These are phyloP conservation scores for Penaeus japonicus DNA, from an alignment of 1,140 invertebrate species.

Conservation along the genomic window DNA sequence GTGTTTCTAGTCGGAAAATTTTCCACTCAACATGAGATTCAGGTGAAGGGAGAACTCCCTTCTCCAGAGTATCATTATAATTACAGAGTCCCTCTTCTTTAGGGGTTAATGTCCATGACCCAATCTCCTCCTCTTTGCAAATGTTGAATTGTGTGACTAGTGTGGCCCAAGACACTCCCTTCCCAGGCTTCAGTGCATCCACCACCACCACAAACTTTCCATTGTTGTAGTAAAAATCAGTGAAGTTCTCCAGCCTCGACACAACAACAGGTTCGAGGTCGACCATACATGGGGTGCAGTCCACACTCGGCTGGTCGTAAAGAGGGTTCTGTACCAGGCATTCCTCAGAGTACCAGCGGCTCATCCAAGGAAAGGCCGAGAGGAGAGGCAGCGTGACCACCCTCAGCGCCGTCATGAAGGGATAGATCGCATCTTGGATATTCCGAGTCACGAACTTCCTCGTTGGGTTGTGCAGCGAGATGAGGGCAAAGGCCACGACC, in stretches of 20 bases:
- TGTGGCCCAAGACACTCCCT: not conserved
- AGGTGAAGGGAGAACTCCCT: not conserved
- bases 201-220: constrained; percentile 18
- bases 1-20: constrained; percentile 24
- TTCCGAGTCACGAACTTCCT: constrained; percentile 39
- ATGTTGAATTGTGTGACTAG: not conserved
- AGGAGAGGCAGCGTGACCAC: constrained; percentile 6
- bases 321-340: constrained; percentile 15
- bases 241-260: not conserved
- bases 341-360: constrained; percentile 41
- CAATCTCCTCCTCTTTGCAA: not conserved
- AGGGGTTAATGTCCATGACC: not conserved
- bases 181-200: not conserved
- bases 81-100: not conserved
- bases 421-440: constrained; percentile 41
- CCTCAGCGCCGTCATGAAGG: constrained; percentile 26
- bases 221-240: constrained; percentile 32
- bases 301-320: constrained; percentile 20
- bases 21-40: constrained; percentile 38
- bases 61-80: not conserved
- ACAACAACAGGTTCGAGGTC: not conserved
- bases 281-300: constrained; percentile 7
- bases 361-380: not conserved
- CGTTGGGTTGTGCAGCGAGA: constrained; percentile 35
- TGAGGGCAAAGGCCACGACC: not conserved